Conservation (phyloP, 1,140 invertebrate genomes). For the Eriosoma lanigerum region DNA sequence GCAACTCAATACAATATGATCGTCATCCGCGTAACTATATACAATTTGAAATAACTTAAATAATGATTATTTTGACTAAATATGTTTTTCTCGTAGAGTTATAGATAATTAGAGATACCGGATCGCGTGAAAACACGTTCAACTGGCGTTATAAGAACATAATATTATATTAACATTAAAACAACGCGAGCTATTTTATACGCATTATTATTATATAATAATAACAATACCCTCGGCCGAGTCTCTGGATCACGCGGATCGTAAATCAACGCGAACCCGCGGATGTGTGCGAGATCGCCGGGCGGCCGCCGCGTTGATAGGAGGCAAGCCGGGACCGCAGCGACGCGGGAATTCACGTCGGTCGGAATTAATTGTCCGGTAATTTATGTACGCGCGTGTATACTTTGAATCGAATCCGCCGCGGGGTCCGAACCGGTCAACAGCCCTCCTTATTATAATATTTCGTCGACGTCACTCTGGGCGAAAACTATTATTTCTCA, state of each 20-base stretch:
- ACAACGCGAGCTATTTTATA: no score
- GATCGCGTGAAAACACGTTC: no score
- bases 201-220: no score
- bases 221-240: background rate
- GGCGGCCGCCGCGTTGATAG: slow-evolving; percentile 22
- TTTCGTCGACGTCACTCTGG: slow-evolving; percentile 46
- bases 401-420: slow-evolving; percentile 36
- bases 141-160: no score
- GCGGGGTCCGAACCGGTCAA: slow-evolving; percentile 36
- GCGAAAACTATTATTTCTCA: slow-evolving; percentile 47
- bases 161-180: no score
- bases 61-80: no score
- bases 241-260: slow-evolving; percentile 36
- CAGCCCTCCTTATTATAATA: slow-evolving; percentile 26
- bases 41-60: no score
- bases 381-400: slow-evolving; percentile 45
- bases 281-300: slow-evolving; percentile 26
- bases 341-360: slow-evolving; percentile 43
- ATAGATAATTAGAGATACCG: no score
- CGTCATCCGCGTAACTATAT: no score
- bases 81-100: no score
- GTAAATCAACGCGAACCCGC: slow-evolving; percentile 24
- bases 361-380: slow-evolving; percentile 46
- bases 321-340: slow-evolving; percentile 18
- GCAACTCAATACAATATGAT: no score